Base-by-base conservation (phyloP, 2,888 invertebrate genomes). In the Eutolmus rufibarbis region DNA sequence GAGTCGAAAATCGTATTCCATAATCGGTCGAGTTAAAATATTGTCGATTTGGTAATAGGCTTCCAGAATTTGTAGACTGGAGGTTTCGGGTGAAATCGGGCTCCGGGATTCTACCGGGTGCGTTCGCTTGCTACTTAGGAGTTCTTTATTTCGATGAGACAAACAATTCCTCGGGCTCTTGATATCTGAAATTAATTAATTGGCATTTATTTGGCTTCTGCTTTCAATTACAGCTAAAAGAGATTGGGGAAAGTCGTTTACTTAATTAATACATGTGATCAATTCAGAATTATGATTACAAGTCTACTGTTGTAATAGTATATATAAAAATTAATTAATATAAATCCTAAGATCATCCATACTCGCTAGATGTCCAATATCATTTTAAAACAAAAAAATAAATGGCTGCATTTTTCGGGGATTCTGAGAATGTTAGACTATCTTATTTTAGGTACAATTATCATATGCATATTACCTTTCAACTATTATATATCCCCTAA, bases 41-140 rank as follows among this genome's bases (percentile, higher is more conserved):
- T 82, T 82, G 82, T 82, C 82, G 82, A 82, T 82, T 82, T 82
- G 66, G 57, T 82, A 37, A 5, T 57, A 82, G 82, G 82, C 34
- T 37, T 8, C 2, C 82, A 82, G 37, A 19, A 23, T 9, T 66
- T 8, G 66, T 4, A 66, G 66, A 8, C 3, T 28, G 66, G 12
- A 19, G 12, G 28, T 66, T 28, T 66, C 66, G 28, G 19, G 23
- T 2, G 57, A 14, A 66, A 66, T 19, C 56, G 56, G 56, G 2
- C 19, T n/a, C 51, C 56, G 56, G 56, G 56, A 56, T 3, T 56
- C 56, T 46, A 19, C n/a, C 56, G 56, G 56, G 56, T 56, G 56
- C 12, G 12, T 12, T 66, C 23, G 28, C 14, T 23, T 28, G 28
- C 28, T 28, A 12, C n/a, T 66, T 28, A 19, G 28, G 66, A 66